Conservation (phyloP, 2,113 vertebrate species). For the Megaceryle torquata region DNA sequence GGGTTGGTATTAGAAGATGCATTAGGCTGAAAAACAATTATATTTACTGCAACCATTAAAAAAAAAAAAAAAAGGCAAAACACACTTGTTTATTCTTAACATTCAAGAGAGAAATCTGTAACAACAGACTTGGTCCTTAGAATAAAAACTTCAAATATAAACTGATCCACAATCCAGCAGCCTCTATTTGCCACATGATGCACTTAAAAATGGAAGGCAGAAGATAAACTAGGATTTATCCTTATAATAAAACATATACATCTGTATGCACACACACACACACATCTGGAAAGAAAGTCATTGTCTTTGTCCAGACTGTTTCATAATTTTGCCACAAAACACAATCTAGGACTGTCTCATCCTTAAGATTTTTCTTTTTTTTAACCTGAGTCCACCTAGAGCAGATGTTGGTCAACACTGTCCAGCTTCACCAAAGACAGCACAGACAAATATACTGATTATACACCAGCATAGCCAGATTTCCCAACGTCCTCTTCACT, state of each 20-base stretch:
- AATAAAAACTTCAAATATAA: neutral
- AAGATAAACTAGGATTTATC: neutral
- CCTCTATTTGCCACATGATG: neutral
- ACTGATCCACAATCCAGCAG: neutral
- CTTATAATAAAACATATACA: neutral
- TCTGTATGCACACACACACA: neutral
- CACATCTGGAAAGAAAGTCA: neutral
- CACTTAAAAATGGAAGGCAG: neutral
- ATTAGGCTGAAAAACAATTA: slow-evolving; percentile 89
- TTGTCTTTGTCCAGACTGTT: neutral
- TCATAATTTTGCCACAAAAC: neutral
- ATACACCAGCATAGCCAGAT: neutral
- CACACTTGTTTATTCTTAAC: slow-evolving; percentile 30
- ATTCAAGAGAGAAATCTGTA: slow-evolving; percentile 51
- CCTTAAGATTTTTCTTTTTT: neutral
- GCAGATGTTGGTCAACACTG: neutral
- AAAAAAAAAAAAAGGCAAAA: neutral
- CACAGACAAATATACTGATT: neutral
- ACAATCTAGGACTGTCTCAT: neutral
- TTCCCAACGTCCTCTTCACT: neutral
- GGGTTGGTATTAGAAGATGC: slow-evolving; percentile 96
- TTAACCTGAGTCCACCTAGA: neutral
- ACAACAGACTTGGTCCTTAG: neutral
- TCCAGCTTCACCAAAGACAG: neutral
- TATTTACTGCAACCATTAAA: slow-evolving; percentile 74